Base-by-base conservation (phyloP, 2,888 invertebrate species). In the Aradus depressus region DNA sequence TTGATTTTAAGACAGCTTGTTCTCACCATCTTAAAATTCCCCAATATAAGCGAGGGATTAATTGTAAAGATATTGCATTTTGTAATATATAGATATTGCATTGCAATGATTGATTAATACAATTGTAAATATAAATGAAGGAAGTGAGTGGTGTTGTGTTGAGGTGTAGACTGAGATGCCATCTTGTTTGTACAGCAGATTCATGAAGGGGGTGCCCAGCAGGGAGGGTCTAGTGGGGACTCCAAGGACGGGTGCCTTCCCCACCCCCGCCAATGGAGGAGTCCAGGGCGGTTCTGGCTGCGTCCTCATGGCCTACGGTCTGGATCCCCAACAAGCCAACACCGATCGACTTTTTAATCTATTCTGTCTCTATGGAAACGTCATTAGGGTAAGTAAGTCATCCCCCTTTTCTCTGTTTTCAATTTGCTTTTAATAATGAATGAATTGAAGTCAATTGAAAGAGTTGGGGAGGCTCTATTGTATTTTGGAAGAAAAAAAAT, bases 311-410 rank as follows among this genome's bases (percentile, higher is more conserved):
- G 92, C 97, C 51, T 97, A 98, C 72, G 96, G 96, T 2, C 75
- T 98, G 58, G 90, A 93, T 68, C 84, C 86, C 50, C 82, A 88
- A 63, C 88, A 89, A 63, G 87, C 93, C 67, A 98, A 96, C 71
- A 88, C 92, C 58, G 95, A 96, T 66, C 81, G 86, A 64, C 78
- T 98, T 56, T 98, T 98, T 79, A 98, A 98, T 73, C 75, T 98
- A 63, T 90, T 98, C 75, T 98, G 98, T 72, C 79, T 97, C 58
- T 98, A 97, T 70, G 98, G 98, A 62, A 98, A 98, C 69, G 95
- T 97, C 59, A 85, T 91, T 63, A 83, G 92, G 80, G 95, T 96
- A 70, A 77, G 57, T 44, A 16, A n/a, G n/a, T n/a, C n/a, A n/a
- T n/a, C n/a, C n/a, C n/a, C n/a, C n/a, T n/a, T n/a, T n/a, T n/a